These are phyloP conservation scores for Xerus rutilus DNA, from an alignment of 2,797 vertebrate species.

Conservation along the genomic window DNA sequence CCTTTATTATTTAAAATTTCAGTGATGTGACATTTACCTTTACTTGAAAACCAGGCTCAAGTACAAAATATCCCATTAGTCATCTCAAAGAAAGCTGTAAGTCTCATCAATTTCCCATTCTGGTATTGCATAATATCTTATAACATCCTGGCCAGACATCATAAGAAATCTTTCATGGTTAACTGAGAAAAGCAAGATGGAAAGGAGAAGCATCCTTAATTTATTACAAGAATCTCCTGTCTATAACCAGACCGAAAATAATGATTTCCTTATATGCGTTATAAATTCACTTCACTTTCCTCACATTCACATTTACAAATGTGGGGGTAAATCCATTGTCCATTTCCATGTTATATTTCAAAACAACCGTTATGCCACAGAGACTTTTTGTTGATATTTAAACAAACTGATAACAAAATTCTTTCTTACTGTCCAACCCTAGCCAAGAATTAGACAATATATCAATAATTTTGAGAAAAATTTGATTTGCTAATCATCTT, in stretches of 20 bases:
- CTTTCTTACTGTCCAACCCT: not conserved
- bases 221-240: not conserved
- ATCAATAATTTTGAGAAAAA: not conserved
- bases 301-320: not conserved
- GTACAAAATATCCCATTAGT: not conserved
- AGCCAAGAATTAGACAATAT: not conserved
- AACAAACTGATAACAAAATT: not conserved
- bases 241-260: not conserved
- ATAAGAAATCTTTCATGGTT: not conserved
- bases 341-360: not conserved
- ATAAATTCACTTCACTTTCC: not conserved
- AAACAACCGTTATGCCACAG: not conserved
- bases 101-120: not conserved
- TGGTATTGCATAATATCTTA: not conserved
- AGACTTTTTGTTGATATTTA: not conserved
- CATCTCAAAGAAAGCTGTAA: not conserved
- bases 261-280: no score
- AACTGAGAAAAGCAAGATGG: not conserved
- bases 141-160: slow-evolving; percentile 11
- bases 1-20: not conserved
- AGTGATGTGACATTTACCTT: not conserved
- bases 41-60: not conserved
- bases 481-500: not conserved
- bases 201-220: not conserved
- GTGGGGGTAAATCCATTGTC: not conserved